Evolutionary conservation across 2,888 invertebrate species (phyloP).

Genomic region (Monoplex corrugatus): DNA sequence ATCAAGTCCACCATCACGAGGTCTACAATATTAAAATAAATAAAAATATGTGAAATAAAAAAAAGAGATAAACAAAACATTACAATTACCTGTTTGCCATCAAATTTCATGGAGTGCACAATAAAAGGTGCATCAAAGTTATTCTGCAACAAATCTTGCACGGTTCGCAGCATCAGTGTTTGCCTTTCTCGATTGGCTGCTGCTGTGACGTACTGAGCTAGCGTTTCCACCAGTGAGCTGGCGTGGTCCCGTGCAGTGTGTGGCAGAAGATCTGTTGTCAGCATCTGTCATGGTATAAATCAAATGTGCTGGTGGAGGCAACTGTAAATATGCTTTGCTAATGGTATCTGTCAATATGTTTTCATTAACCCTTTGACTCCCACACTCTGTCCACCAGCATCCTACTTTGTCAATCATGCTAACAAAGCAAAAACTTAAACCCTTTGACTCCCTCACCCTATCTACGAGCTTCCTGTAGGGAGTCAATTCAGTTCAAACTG

Average conservation of each 20-base stretch:
- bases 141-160: slow-evolving; percentile 24
- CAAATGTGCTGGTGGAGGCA: too few relatives aligned
- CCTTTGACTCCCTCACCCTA: too few relatives aligned
- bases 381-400: too few relatives aligned
- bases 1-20: too few relatives aligned
- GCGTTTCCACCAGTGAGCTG: slow-evolving; percentile 31
- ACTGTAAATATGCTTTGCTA: background rate
- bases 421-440: too few relatives aligned
- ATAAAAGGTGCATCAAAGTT: background rate
- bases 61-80: background rate
- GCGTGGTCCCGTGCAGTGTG: slow-evolving; percentile 34
- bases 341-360: too few relatives aligned
- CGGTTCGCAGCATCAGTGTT: background rate
- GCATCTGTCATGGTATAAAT: slow-evolving; percentile 10
- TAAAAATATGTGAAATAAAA: background rate
- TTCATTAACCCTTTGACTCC: too few relatives aligned
- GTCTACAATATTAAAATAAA: background rate
- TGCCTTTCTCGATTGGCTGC: slow-evolving; percentile 28
- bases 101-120: slow-evolving; percentile 46
- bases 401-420: too few relatives aligned
- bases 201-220: background rate
- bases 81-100: slow-evolving; percentile 53
- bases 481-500: too few relatives aligned
- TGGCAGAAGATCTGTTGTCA: slow-evolving; percentile 7
- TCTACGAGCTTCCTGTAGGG: too few relatives aligned